Base-by-base conservation (phyloP, 2,888 invertebrate species). In the Drosophila stalkeri region DNA sequence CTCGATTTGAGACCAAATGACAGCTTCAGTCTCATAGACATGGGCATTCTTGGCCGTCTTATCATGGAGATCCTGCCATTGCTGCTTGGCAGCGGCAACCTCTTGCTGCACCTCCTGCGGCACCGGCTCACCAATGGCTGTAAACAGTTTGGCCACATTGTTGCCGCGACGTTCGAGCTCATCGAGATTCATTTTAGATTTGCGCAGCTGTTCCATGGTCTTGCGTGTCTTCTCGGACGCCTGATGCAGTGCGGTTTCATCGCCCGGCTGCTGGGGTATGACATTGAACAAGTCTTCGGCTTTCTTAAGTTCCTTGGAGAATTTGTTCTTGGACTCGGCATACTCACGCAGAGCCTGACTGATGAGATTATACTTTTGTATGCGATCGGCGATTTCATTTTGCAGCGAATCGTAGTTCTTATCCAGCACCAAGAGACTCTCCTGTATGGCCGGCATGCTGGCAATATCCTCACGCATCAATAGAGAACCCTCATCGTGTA, bases 1-100 rank as follows among this genome's bases (percentile, higher is more conserved):
- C 81, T 97, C 97, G 41, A 99, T 96, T 92, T 98, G 98, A 86
- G 97, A 96, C 98, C 98, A 98, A 61, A 98, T 96, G n/a, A 97
- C 96, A 0, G 96, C 94, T 92, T 98, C 98, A 0, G 97, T 97
- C 93, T 99, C 98, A 57, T 96, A 95, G 62, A 96, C 95, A 92
- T 97, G 97, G 27, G 96, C 95, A 80, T 95, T 95, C 79, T 96
- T 96, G 8, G 96, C 94, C 5, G 97, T 94, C 55, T 95, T 94
- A 73, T 96, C 96, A 82, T 96, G 96, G 1, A 95, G 94, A 77
- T 95, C 95, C 71, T 96, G 96, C 95, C 96, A 97, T 20, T 94
- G 94, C 31, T 94, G 94, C 74, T 96, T 95, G 0, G 95, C 94
- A 62, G 94, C 93, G 60, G 94, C 93, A 67, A 97, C 93, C 37